Evolutionary conservation across 2,113 vertebrate species (phyloP).

Genomic region (Stomatorhinus ivindoensis): DNA sequence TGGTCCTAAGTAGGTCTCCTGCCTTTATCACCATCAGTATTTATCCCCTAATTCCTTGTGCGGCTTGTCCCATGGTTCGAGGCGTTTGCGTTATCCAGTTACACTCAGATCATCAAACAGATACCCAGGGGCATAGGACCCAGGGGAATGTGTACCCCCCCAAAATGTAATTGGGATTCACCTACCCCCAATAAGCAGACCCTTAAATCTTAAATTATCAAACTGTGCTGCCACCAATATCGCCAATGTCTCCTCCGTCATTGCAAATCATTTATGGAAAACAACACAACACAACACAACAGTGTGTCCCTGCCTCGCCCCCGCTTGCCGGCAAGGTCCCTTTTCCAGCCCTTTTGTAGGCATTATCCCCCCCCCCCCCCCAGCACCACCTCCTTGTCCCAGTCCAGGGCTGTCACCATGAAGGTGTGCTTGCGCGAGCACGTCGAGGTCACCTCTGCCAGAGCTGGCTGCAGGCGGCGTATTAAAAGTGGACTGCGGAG

Average conservation of each 20-base stretch:
- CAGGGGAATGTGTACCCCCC: neutral
- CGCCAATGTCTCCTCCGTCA: neutral
- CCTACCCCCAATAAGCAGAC: neutral
- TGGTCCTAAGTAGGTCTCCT: neutral
- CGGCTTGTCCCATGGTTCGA: neutral
- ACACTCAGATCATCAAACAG: neutral
- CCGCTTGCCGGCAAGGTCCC: neutral
- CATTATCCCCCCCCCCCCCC: neutral
- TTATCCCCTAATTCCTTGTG: neutral
- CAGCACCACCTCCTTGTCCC: neutral
- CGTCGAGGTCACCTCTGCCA: neutral
- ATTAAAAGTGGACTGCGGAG: neutral
- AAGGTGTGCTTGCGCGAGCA: neutral
- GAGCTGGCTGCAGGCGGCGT: neutral
- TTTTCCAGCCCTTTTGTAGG: neutral
- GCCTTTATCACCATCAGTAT: constrained; percentile 10
- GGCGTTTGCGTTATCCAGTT: neutral
- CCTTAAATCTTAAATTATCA: neutral
- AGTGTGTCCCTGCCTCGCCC: neutral
- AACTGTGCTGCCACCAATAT: neutral
- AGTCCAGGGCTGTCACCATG: neutral
- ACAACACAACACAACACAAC: neutral
- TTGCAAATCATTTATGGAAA: neutral
- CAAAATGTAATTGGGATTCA: neutral
- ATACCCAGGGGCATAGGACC: neutral